A percentile compares a stretch with the other conserved stretches of the same genome.
Evolutionary conservation across 2,888 invertebrate species (phyloP).

Genomic region (Apamea sordens): DNA sequence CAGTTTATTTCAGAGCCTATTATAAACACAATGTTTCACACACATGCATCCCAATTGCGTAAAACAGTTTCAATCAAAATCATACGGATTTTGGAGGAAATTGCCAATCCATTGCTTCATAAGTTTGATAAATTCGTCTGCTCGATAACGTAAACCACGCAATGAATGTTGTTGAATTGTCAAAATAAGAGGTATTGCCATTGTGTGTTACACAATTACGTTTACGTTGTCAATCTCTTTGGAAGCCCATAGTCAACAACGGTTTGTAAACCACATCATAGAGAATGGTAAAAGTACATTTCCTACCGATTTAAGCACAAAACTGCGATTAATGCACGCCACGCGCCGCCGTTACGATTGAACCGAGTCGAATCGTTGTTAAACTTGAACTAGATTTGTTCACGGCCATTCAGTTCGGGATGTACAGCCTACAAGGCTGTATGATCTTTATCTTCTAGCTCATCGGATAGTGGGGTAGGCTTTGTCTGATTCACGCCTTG

Average conservation of each 20-base stretch:
- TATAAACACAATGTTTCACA: neutral
- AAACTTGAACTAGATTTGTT: slow-evolving; percentile 52
- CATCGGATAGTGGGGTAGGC: neutral
- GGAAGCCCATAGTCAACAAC: neutral
- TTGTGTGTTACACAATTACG: neutral
- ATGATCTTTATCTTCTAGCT: slow-evolving; percentile 18
- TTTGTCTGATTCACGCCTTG: slow-evolving; percentile 3
- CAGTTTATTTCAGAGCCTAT: neutral
- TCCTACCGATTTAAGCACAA: neutral
- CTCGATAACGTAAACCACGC: neutral
- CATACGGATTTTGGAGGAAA: neutral
- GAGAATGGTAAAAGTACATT: neutral
- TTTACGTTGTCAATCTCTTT: neutral
- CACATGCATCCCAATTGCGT: neutral
- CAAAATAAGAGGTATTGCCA: neutral
- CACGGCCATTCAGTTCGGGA: slow-evolving; percentile 46
- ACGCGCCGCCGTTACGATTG: slow-evolving; percentile 14
- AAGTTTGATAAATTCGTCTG: neutral
- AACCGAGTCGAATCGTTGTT: slow-evolving; percentile 32
- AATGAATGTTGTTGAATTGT: neutral
- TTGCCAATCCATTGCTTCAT: neutral
- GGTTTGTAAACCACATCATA: neutral
- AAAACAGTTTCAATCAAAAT: neutral
- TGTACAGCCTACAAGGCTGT: slow-evolving; percentile 18
- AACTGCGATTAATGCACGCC: slow-evolving; percentile 13